These are phyloP conservation scores for Bubo scandiacus DNA, from an alignment of 2,113 vertebrate genomes.

Conservation along the genomic window DNA sequence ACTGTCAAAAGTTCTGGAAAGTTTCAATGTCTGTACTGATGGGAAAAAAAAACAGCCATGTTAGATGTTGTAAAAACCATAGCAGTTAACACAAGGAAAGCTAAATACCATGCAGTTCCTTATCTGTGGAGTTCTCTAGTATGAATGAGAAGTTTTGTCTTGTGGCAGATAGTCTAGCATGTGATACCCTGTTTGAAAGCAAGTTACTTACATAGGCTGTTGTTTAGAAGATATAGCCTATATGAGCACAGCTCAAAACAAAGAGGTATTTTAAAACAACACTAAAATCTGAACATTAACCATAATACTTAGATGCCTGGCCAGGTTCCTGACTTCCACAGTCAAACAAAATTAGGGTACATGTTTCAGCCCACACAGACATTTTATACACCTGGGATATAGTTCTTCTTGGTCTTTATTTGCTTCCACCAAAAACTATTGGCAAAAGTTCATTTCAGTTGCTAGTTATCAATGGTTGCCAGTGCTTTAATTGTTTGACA, in stretches of 20 bases:
- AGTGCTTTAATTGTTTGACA: constrained; percentile 22
- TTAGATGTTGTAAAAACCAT: neutral
- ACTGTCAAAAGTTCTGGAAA: neutral
- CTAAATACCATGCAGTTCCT: neutral
- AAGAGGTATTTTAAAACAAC: neutral
- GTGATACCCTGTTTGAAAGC: neutral
- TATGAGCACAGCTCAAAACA: neutral
- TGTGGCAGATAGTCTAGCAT: neutral
- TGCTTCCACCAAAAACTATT: constrained; percentile 6
- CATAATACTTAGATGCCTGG: neutral
- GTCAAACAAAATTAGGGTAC: neutral
- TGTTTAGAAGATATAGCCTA: neutral
- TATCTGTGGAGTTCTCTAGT: neutral
- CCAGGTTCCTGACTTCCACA: neutral
- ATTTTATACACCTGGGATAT: neutral
- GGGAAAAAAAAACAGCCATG: neutral
- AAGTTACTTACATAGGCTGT: rapidly evolving
- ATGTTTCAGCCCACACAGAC: neutral
- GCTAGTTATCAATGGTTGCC: neutral
- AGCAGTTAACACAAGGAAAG: neutral
- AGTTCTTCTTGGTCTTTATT: neutral
- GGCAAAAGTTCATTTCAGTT: neutral
- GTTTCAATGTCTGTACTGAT: neutral
- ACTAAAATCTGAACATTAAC: neutral
- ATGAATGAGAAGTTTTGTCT: neutral